Evolutionary conservation across 2,797 vertebrate genomes (phyloP).

Genomic region (Sebastes taczanowskii): DNA sequence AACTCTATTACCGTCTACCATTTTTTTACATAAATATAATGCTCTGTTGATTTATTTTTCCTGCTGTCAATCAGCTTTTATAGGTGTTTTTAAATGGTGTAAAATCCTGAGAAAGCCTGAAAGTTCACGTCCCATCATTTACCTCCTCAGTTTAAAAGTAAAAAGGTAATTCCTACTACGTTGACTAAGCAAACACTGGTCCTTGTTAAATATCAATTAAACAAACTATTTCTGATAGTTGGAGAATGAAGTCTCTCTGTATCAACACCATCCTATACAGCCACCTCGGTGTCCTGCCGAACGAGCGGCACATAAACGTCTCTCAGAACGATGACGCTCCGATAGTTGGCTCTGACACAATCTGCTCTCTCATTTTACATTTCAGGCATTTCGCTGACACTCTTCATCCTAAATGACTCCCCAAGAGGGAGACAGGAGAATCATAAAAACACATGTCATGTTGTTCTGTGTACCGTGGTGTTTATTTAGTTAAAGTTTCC

Average conservation of each 20-base stretch:
- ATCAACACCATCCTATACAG: background rate
- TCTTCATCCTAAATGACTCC: constrained; percentile 25
- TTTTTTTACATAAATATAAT: background rate
- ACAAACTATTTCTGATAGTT: background rate
- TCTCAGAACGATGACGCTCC: background rate
- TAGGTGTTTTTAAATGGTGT: background rate
- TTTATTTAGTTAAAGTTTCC: background rate
- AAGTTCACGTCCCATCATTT: background rate
- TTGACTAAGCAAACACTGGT: background rate
- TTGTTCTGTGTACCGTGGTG: background rate
- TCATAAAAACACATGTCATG: constrained; percentile 50
- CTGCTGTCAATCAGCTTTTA: background rate
- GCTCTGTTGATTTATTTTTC: background rate
- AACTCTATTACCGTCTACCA: background rate
- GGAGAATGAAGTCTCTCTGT: background rate
- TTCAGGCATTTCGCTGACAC: constrained; percentile 49
- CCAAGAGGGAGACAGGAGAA: background rate
- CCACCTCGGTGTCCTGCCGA: background rate
- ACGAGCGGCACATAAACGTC: background rate
- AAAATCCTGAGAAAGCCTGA: background rate
- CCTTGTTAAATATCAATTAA: background rate
- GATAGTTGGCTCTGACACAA: background rate
- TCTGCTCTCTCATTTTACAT: constrained; percentile 47
- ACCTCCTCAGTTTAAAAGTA: background rate
- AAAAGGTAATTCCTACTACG: no score